A percentile compares a stretch with the other conserved stretches of the same genome.
Conservation (phyloP, 92 coral and sea anemone genomes). For the Parazoanthus darwini region DNA sequence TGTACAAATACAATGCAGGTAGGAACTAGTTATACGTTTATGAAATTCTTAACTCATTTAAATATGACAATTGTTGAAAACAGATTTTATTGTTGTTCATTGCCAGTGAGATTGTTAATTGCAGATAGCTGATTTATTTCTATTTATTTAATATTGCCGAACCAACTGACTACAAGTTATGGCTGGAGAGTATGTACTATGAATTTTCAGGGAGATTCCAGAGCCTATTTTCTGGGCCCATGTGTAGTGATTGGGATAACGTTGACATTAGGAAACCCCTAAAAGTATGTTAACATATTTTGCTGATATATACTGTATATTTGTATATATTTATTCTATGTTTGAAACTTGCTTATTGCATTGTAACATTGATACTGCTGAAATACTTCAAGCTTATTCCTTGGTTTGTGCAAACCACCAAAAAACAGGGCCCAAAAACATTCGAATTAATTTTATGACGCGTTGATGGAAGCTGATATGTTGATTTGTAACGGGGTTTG, state of each 20-base stretch:
- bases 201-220: slow-evolving; percentile 62
- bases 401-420: too few relatives aligned
- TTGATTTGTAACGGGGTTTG: not conserved
- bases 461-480: too few relatives aligned
- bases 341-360: too few relatives aligned
- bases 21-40: not conserved
- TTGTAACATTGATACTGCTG: too few relatives aligned
- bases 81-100: not conserved
- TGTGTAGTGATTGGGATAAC: slow-evolving; percentile 68
- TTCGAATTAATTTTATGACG: too few relatives aligned
- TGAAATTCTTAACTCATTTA: not conserved
- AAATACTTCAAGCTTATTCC: too few relatives aligned
- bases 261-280: slow-evolving; percentile 38
- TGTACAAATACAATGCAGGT: slow-evolving; percentile 78
- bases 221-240: slow-evolving; percentile 72
- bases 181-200: slow-evolving; percentile 51
- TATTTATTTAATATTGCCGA: slow-evolving; percentile 34
- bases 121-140: not conserved
- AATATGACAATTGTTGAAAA: not conserved
- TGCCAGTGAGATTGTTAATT: not conserved
- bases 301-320: too few relatives aligned
- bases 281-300: not conserved
- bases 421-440: too few relatives aligned
- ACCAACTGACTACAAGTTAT: slow-evolving; percentile 42
- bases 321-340: too few relatives aligned